Base-by-base conservation (phyloP, 2,797 vertebrate genomes). In the Brotula barbata region DNA sequence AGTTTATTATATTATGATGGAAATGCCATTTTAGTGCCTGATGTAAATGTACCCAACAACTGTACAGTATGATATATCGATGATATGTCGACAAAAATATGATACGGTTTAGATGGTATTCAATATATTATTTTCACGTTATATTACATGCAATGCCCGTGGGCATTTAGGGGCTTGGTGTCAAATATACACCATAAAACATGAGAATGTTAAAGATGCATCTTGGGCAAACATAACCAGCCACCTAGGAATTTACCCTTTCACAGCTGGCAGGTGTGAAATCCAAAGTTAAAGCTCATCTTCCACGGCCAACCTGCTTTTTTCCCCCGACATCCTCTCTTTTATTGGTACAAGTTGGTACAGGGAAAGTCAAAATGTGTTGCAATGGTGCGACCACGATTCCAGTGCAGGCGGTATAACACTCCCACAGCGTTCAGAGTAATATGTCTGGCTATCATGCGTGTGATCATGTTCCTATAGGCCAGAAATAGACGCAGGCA, bases 401-500 rank as follows among this genome's bases (percentile, higher is more conserved):
- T 39, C 42, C 1, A 41, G 15, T 36, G 15, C 7, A 36, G 48
- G 20, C 43, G 62, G 21, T 15, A 54, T 45, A 34, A 8, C 33
- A 8, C 10, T 46, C 23, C 50, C 15, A 44, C 16, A 13, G 19
- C 37, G 25, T 28, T 65, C 19, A 14, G 22, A 77, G 63, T 58
- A 62, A n/a, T 45, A 43, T 39, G 40, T 51, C 15, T 50, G 11
- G 3, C 34, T 14, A 64, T 67, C 22, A 59, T 47, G 39, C 23
- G 12, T 46, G 39, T 60, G 58, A 63, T 89, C 84, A 62, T 71
- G 57, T 87, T 88, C 53, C 76, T 48, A 49, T 45, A 1, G 19
- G 58, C 58, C 76, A 48, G 71, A 83, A 84, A 90, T 87, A 88
- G 69, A 64, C n/a, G 36, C 50, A 40, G 5, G 41, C 58, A 68